Evolutionary conservation across 2,888 invertebrate genomes (phyloP).

Genomic region (Erynnis tages): DNA sequence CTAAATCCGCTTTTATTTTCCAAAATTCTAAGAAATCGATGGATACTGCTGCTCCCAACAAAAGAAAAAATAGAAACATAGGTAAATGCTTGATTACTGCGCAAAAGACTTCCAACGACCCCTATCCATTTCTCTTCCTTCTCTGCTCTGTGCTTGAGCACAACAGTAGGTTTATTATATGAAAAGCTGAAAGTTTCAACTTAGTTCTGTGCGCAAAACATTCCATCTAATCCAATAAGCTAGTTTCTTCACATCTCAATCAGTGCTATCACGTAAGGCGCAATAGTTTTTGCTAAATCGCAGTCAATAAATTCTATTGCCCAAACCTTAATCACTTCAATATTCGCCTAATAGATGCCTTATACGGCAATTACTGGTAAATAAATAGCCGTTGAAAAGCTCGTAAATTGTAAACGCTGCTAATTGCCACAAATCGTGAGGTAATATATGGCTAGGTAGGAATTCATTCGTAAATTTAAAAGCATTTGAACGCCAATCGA

Average conservation of each 20-base stretch:
- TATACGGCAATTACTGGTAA: not conserved
- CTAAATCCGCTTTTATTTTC: too few relatives aligned
- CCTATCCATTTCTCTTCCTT: too few relatives aligned
- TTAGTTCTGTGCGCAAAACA: too few relatives aligned
- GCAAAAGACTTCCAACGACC: too few relatives aligned
- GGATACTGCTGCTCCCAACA: too few relatives aligned
- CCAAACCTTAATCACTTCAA: constrained; percentile 2
- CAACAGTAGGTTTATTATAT: too few relatives aligned
- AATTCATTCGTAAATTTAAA: constrained; percentile 12
- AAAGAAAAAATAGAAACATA: too few relatives aligned
- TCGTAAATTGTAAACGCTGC: constrained; percentile 14
- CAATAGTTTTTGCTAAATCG: not conserved
- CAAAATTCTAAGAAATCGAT: too few relatives aligned
- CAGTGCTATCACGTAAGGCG: not conserved
- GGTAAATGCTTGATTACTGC: too few relatives aligned
- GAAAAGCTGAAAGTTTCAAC: too few relatives aligned
- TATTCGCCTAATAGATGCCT: constrained; percentile 11
- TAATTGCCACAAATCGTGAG: constrained; percentile 19
- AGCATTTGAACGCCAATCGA: constrained; percentile 23
- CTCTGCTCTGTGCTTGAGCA: too few relatives aligned
- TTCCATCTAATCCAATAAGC: too few relatives aligned
- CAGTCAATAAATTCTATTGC: constrained; percentile 1
- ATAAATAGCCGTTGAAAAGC: constrained; percentile 12
- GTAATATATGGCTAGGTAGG: not conserved
- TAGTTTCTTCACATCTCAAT: not conserved